Base-by-base conservation (phyloP, 1,140 invertebrate species). In the Neoseiulus cucumeris region DNA sequence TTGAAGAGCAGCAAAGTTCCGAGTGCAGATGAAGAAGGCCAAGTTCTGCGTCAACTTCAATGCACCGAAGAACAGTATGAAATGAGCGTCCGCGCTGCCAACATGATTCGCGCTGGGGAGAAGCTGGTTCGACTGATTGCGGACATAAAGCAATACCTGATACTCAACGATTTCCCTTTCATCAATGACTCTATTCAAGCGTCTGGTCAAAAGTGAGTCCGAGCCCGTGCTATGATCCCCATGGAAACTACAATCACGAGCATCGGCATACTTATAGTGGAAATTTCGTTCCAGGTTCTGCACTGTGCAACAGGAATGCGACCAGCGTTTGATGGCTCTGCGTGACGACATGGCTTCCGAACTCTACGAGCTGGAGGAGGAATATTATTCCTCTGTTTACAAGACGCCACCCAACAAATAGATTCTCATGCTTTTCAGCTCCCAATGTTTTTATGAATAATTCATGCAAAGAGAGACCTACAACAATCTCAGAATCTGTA, bases 111-210 rank as follows among this genome's bases (percentile, higher is more conserved):
- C 72, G 92, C 92, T 68, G 91, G 90, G 1, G 91, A 97, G 79
- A 93, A 89, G 0, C 74, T 96, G 14, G 92, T 95, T 86, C 95
- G 96, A 76, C 77, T 96, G 4, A 89, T 96, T 4, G 91, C 91
- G 0, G 91, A 96, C 74, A 88, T 97, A 17, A 96, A 96, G 73
- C 91, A 96, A 71, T 96, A 94, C 74, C 77, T 96, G 20, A 95
- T 96, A 69, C 79, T 97, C 12, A 96, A 96, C 77, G 93, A 97
- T 75, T 96, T 96, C 73, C 89, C 90, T 33, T 93, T 91, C 0
- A 89, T 96, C 0, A 96, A 96, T 77, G 91, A 96, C 74, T 88
- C 91, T 0, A 95, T 96, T 67, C 83, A 59, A 59, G 51, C 51
- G 17, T 59, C 51, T 2, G 22, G 51, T 17, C 51, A 59, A 33